Conservation (phyloP, 2,888 invertebrate genomes). For the Pseudanteris insignis region DNA sequence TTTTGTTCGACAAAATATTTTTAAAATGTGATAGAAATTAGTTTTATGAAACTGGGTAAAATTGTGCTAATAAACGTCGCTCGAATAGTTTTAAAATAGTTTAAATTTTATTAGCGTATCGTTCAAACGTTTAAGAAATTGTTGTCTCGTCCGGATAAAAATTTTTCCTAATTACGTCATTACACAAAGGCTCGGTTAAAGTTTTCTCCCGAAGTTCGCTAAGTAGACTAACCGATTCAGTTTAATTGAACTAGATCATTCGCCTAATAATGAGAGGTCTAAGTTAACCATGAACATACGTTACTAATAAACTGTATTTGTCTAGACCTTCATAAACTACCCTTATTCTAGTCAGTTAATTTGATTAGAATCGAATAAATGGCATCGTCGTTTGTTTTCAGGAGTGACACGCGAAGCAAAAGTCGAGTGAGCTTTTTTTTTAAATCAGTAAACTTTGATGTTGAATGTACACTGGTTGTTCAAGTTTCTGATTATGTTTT, state of each 20-base stretch:
- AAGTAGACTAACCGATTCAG: slow-evolving; percentile 40
- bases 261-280: slow-evolving; percentile 33
- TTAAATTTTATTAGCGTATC: slow-evolving; percentile 14
- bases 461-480: no score
- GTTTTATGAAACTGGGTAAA: no score
- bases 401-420: no score
- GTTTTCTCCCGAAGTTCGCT: slow-evolving; percentile 35
- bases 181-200: slow-evolving; percentile 25
- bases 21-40: no score
- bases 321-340: slow-evolving; percentile 25
- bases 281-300: slow-evolving; percentile 32
- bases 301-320: slow-evolving; percentile 31
- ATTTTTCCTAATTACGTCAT: slow-evolving; percentile 37
- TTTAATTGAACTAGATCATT: slow-evolving; percentile 36
- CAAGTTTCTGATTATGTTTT: no score
- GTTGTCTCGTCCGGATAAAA: slow-evolving; percentile 8
- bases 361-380: slow-evolving; percentile 8
- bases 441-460: no score
- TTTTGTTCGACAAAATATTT: not conserved
- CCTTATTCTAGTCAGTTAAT: slow-evolving; percentile 23
- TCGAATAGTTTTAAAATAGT: no score
- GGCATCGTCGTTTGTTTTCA: no score
- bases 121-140: slow-evolving; percentile 8
- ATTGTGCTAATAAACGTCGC: no score
- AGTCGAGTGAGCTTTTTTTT: no score